phyloP scores from a whole-genome alignment of 2,113 vertebrate genomes.

The Potamarius usumacintae region DNA sequence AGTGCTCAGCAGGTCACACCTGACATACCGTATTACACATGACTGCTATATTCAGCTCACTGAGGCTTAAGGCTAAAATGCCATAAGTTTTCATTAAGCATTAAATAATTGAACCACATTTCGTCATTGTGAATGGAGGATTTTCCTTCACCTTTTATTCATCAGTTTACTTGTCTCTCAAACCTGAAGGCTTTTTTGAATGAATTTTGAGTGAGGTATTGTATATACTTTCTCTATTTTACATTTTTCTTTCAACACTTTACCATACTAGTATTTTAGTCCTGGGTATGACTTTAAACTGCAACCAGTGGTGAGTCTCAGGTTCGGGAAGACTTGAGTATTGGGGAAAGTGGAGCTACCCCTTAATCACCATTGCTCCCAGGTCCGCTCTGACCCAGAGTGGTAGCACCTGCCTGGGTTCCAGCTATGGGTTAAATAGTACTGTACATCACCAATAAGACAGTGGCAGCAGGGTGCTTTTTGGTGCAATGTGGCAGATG shows the following conservation, averaged over 20 bases:
- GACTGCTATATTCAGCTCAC: slow-evolving; percentile 35
- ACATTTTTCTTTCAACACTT: background rate
- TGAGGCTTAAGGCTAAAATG: slow-evolving; percentile 39
- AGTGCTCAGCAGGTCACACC: slow-evolving; percentile 34
- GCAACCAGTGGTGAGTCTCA: too few species aligned
- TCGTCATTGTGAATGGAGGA: slow-evolving; percentile 1
- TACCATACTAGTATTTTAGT: background rate
- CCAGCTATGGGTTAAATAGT: too few species aligned
- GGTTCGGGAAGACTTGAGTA: too few species aligned
- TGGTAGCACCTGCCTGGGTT: too few species aligned
- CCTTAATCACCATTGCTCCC: too few species aligned
- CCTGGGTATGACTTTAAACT: too few species aligned
- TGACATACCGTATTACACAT: slow-evolving; percentile 21
- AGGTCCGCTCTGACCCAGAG: too few species aligned
- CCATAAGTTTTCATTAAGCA: slow-evolving; percentile 22
- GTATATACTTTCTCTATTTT: background rate
- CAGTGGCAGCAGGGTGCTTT: too few species aligned
- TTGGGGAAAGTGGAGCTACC: too few species aligned
- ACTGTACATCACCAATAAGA: too few species aligned
- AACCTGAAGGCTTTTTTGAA: slow-evolving; percentile 7
- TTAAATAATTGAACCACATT: slow-evolving; percentile 22
- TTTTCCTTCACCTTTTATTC: slow-evolving; percentile 14
- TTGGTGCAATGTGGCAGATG: too few species aligned
- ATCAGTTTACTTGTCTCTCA: background rate
- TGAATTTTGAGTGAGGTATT: background rate